phyloP scores from a whole-genome alignment of 2,113 vertebrate genomes.

The Blennius ocellaris region DNA sequence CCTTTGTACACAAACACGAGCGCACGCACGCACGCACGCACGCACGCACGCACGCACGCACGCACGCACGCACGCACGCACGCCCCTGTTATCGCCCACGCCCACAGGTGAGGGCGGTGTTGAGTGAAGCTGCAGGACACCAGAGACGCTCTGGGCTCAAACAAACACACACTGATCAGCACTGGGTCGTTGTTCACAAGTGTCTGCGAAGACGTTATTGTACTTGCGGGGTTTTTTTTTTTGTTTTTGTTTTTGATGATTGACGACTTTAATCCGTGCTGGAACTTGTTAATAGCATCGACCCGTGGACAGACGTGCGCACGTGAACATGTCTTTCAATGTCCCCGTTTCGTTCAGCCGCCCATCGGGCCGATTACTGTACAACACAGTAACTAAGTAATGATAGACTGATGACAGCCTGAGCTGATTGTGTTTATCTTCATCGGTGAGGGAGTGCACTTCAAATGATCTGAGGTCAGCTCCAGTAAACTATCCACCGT shows the following conservation, averaged over 20 bases:
- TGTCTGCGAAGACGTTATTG: no score
- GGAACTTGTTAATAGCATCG: conserved; percentile 76
- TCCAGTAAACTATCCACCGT: conserved; percentile 35
- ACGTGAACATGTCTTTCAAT: conserved; percentile 46
- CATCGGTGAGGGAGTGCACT: conserved; percentile 22
- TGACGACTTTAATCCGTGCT: conserved; percentile 68
- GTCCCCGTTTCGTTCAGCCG: conserved; percentile 38
- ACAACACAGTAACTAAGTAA: conserved; percentile 52
- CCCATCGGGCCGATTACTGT: conserved; percentile 24
- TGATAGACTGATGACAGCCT: conserved; percentile 43
- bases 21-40: background rate
- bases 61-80: conserved; percentile 26
- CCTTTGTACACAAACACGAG: conserved; percentile 54
- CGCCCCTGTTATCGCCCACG: conserved; percentile 51
- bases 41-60: no score
- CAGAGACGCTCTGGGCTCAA: conserved; percentile 17
- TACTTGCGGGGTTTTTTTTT: no score
- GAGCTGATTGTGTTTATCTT: conserved; percentile 59
- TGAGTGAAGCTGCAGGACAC: conserved; percentile 51
- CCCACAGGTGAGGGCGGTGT: conserved; percentile 40
- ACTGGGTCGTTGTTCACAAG: conserved; percentile 19
- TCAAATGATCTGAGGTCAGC: conserved; percentile 28
- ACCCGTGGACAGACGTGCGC: conserved; percentile 48
- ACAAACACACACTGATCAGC: conserved; percentile 20
- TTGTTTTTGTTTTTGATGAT: no score